phyloP scores from a whole-genome alignment of 2,797 vertebrate genomes.

The Anisognathus igniventris region DNA sequence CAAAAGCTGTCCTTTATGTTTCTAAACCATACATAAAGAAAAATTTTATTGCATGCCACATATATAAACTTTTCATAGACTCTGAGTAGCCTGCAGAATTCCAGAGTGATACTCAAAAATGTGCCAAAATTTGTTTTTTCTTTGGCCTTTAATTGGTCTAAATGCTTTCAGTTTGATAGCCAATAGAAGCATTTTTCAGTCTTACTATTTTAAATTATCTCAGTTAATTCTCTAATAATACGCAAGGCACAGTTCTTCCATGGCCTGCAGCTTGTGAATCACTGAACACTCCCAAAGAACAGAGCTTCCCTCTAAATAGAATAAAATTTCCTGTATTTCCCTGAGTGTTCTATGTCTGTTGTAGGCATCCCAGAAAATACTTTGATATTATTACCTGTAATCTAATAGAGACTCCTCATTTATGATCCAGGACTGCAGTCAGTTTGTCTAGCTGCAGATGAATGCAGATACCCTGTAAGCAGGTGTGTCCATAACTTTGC shows the following conservation, averaged over 20 bases:
- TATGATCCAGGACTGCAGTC: not conserved
- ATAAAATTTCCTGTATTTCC: not conserved
- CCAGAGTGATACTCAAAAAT: not conserved
- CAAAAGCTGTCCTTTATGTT: not conserved
- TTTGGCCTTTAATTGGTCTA: not conserved
- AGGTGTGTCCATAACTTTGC: not conserved
- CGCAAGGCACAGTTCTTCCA: not conserved
- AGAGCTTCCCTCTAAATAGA: not conserved
- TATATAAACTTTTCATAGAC: not conserved
- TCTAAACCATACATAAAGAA: not conserved
- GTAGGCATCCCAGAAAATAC: not conserved
- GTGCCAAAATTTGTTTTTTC: not conserved
- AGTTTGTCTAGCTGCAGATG: not conserved
- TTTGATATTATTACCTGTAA: not conserved
- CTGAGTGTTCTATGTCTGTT: not conserved
- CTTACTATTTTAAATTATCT: not conserved
- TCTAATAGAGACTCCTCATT: not conserved
- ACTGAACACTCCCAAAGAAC: not conserved
- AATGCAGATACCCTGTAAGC: not conserved
- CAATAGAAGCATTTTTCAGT: not conserved
- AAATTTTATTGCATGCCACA: not conserved
- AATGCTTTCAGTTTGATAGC: not conserved
- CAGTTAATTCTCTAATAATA: not conserved
- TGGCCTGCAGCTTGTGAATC: not conserved
- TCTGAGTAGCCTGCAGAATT: not conserved